A percentile compares a stretch with the other conserved stretches of the same genome.
These are phyloP conservation scores for Streptopelia turtur DNA, from an alignment of 2,797 vertebrate genomes.

Conservation along the genomic window DNA sequence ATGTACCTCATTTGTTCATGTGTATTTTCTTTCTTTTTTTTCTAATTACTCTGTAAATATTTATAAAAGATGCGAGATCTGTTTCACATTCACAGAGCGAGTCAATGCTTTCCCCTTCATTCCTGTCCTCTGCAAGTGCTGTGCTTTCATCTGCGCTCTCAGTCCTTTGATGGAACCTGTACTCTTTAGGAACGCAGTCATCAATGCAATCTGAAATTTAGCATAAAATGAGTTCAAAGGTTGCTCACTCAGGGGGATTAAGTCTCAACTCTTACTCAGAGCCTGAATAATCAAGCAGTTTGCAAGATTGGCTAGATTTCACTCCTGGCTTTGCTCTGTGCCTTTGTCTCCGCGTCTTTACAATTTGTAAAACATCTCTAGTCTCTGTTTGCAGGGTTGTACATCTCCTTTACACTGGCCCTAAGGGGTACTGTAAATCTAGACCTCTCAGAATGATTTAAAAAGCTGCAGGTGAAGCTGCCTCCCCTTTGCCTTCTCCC, in stretches of 20 bases:
- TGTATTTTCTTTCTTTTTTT: slow-evolving; percentile 41
- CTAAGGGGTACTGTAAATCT: slow-evolving; percentile 52
- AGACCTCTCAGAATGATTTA: not conserved
- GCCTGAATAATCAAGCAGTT: slow-evolving; percentile 4
- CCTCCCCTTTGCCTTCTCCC: not conserved
- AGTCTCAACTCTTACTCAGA: not conserved
- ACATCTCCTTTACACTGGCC: slow-evolving; percentile 36
- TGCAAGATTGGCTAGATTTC: slow-evolving; percentile 27
- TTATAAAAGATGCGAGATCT: slow-evolving; percentile 52
- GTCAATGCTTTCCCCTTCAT: slow-evolving; percentile 24
- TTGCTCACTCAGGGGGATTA: not conserved
- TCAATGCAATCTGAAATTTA: not conserved
- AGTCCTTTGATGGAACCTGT: not conserved
- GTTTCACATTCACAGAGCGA: slow-evolving; percentile 16
- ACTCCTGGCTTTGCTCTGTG: not conserved
- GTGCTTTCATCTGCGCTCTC: not conserved
- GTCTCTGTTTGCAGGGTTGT: slow-evolving; percentile 21
- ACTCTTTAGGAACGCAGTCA: not conserved
- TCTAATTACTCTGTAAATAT: slow-evolving; percentile 63
- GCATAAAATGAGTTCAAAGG: slow-evolving; percentile 9
- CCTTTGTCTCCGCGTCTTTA: slow-evolving; percentile 29
- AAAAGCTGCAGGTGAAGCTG: slow-evolving; percentile 27
- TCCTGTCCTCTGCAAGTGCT: slow-evolving; percentile 8
- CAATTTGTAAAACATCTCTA: slow-evolving; percentile 37
- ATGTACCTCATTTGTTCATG: slow-evolving; percentile 53